A percentile compares a stretch with the other conserved stretches of the same genome.
These are phyloP conservation scores for Pachycephala philippinensis DNA, from an alignment of 2,113 vertebrate genomes.

Conservation along the genomic window DNA sequence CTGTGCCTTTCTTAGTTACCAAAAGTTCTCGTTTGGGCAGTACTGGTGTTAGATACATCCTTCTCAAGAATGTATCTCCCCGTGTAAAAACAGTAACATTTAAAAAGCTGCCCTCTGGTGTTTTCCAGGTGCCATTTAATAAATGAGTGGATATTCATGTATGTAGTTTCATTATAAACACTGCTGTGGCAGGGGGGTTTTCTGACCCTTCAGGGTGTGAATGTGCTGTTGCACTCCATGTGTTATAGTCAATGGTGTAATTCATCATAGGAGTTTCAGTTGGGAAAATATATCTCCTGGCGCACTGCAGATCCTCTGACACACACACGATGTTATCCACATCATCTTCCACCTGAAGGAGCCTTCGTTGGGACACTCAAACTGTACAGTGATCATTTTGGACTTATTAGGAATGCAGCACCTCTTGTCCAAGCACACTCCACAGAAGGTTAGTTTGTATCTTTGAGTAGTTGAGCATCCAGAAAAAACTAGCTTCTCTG, in stretches of 20 bases:
- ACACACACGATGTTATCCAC: slow-evolving; percentile 93
- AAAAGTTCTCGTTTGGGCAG: neutral
- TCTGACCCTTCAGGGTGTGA: neutral
- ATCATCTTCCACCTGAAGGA: slow-evolving; percentile 91
- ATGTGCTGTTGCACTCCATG: neutral
- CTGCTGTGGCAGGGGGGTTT: neutral
- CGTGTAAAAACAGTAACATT: neutral
- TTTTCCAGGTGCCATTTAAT: neutral
- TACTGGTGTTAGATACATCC: neutral
- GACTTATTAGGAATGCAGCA: slow-evolving; percentile 91
- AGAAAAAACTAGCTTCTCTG: slow-evolving; percentile 84
- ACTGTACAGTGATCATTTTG: slow-evolving; percentile 82
- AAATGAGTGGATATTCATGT: neutral
- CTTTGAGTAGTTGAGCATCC: slow-evolving; percentile 85
- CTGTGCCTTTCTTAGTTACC: neutral
- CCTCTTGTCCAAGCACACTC: slow-evolving; percentile 84
- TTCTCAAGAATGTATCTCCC: neutral
- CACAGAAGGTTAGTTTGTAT: slow-evolving; percentile 88
- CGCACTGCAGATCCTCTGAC: slow-evolving; percentile 83
- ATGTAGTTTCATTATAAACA: neutral
- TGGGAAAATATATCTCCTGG: slow-evolving; percentile 88
- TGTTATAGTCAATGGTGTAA: neutral
- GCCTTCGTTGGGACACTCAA: slow-evolving; percentile 82
- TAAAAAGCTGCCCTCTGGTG: neutral
- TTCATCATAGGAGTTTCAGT: slow-evolving; percentile 78